Conservation (phyloP, 2,888 invertebrate species). For the Empis livida region DNA sequence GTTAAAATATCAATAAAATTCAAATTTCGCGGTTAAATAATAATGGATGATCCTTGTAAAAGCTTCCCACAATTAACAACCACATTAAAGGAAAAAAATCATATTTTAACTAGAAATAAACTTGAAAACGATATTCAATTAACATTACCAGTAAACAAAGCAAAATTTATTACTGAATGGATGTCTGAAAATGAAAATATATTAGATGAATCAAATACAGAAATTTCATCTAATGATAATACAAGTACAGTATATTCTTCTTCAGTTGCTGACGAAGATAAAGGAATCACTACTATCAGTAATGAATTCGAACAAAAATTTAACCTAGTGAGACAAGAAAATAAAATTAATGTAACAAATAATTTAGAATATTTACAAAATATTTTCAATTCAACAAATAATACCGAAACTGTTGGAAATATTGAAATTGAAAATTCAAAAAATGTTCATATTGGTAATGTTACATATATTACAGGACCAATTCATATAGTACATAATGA, state of each 20-base stretch:
- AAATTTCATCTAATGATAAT: background rate
- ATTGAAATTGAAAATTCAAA: conserved; percentile 34
- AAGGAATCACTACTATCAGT: too few relatives aligned
- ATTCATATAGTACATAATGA: conserved; percentile 19
- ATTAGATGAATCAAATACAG: background rate
- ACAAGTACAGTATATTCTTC: background rate
- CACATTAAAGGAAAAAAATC: too few relatives aligned
- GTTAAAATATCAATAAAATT: too few relatives aligned
- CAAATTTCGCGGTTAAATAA: too few relatives aligned
- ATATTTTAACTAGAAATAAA: too few relatives aligned
- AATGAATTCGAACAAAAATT: too few relatives aligned
- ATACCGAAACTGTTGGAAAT: conserved; percentile 27
- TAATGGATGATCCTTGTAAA: too few relatives aligned
- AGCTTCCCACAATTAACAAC: too few relatives aligned
- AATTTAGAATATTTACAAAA: background rate
- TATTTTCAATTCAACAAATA: conserved; percentile 24
- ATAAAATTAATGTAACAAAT: background rate
- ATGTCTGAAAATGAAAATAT: background rate
- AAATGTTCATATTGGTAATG: conserved; percentile 38
- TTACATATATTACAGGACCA: conserved; percentile 39
- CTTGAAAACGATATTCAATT: too few relatives aligned
- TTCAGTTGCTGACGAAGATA: background rate
- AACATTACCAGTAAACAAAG: background rate
- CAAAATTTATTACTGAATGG: background rate
- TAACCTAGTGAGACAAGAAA: too few relatives aligned